Conservation (phyloP, 2,888 invertebrate species). For the Andrena praecox region DNA sequence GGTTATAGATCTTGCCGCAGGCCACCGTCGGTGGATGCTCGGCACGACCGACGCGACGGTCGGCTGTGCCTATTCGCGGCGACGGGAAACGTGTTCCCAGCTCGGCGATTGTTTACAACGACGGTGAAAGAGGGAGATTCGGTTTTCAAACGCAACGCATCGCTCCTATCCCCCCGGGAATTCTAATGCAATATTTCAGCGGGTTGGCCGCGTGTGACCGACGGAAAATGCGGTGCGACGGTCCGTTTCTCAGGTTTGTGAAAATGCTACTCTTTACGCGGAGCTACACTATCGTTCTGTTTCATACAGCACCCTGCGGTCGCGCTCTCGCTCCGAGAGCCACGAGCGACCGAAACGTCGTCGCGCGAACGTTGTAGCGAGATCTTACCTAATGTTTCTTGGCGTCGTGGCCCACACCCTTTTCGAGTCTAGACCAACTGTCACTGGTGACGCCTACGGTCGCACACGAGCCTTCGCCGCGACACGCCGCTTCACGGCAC, state of each 20-base stretch:
- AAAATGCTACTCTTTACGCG: background rate
- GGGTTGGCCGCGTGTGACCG: slow-evolving; percentile 45
- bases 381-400: slow-evolving; percentile 77
- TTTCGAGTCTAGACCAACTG: slow-evolving; percentile 69
- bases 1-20: background rate
- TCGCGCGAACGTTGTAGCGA: slow-evolving; percentile 22
- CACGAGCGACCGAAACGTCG: slow-evolving; percentile 33
- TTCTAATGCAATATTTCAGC: slow-evolving; percentile 51
- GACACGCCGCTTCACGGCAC: slow-evolving; percentile 47
- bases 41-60: background rate
- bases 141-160: slow-evolving; percentile 37
- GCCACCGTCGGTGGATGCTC: background rate
- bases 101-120: slow-evolving; percentile 45
- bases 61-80: background rate
- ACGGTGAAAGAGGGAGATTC: slow-evolving; percentile 44
- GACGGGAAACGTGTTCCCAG: background rate
- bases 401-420: slow-evolving; percentile 80
- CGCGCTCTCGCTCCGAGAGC: background rate
- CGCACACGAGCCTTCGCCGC: slow-evolving; percentile 44
- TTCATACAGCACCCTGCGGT: background rate
- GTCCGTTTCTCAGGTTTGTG: slow-evolving; percentile 12
- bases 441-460: slow-evolving; percentile 65
- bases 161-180: slow-evolving; percentile 37
- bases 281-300: background rate
- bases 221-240: slow-evolving; percentile 5